phyloP scores from a whole-genome alignment of 1,140 invertebrate species.

The Drosophila orosa region DNA sequence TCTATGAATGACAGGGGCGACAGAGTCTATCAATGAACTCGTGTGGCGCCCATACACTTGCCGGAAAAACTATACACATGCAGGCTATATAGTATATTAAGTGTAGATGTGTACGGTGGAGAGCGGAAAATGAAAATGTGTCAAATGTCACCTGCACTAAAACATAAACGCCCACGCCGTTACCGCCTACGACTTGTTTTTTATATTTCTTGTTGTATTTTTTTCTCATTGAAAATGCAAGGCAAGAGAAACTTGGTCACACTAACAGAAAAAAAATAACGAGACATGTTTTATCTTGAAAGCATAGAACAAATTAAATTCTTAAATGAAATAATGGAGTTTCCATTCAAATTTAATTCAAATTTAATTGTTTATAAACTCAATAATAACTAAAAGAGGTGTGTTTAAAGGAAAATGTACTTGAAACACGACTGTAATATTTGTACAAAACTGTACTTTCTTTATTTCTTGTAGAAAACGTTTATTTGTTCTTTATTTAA shows the following conservation, averaged over 20 bases:
- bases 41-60: slow-evolving; percentile 54
- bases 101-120: slow-evolving; percentile 10
- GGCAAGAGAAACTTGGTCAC: not conserved
- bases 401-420: too few relatives aligned
- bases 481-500: not conserved
- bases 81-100: not conserved
- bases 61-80: slow-evolving; percentile 10
- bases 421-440: too few relatives aligned
- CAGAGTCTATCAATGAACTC: slow-evolving; percentile 49
- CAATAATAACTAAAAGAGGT: too few relatives aligned
- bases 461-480: too few relatives aligned
- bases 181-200: slow-evolving; percentile 19
- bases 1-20: slow-evolving; percentile 48
- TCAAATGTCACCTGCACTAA: slow-evolving; percentile 61
- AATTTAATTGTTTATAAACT: too few relatives aligned
- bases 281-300: not conserved
- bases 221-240: slow-evolving; percentile 27
- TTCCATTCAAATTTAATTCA: too few relatives aligned
- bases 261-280: not conserved
- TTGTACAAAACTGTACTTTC: too few relatives aligned
- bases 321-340: not conserved
- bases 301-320: not conserved
- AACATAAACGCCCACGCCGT: slow-evolving; percentile 27
- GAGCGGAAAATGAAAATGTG: slow-evolving; percentile 53
- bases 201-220: not conserved